Base-by-base conservation (phyloP, 1,140 invertebrate genomes). In the Fopius arisanus region DNA sequence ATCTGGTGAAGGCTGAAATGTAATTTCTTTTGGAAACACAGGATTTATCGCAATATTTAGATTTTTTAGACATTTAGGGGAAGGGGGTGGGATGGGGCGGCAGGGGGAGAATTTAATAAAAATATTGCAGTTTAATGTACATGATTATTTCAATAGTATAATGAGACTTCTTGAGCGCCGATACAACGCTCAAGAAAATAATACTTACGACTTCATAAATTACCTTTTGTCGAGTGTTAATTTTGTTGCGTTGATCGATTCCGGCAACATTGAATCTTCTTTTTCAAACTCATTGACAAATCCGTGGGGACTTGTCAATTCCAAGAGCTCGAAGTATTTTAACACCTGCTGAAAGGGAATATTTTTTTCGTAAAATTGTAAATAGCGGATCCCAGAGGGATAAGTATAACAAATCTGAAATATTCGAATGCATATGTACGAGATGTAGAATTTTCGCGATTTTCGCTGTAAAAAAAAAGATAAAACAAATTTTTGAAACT, bases 151-250 rank as follows among this genome's bases (percentile, higher is more conserved):
- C 40, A 16, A 28, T n/a, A 21, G 48, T 19, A 28, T 70, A 71
- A 75, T 73, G 10, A 12, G 65, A 66, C 75, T 80, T 73, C 82
- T 77, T 74, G 70, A 73, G 81, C 79, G 86, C 86, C 86, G 87
- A 88, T 88, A 88, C 87, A 84, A 86, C 87, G 79, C 82, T 77
- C 78, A 78, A 82, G 81, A 85, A 80, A 78, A 80, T 28, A 80
- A 83, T 87, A 88, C 86, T 88, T 87, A 87, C 81, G 75, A 48
- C n/a, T 62, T 51, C 16, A 28, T 63, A 23, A 37, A 23, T 51
- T 73, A 67, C 65, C 65, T 73, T 10, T 51, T 26, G 23, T 62
- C 21, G 63, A 33, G 51, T 26, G 65, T 73, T 74, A 75, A 59
- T 65, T 70, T 63, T 67, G 75, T 68, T 16, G 26, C 19, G 9